A percentile compares a stretch with the other conserved stretches of the same genome.
phyloP scores from a whole-genome alignment of 2,113 vertebrate species.

The Phylloscopus trochiloides region DNA sequence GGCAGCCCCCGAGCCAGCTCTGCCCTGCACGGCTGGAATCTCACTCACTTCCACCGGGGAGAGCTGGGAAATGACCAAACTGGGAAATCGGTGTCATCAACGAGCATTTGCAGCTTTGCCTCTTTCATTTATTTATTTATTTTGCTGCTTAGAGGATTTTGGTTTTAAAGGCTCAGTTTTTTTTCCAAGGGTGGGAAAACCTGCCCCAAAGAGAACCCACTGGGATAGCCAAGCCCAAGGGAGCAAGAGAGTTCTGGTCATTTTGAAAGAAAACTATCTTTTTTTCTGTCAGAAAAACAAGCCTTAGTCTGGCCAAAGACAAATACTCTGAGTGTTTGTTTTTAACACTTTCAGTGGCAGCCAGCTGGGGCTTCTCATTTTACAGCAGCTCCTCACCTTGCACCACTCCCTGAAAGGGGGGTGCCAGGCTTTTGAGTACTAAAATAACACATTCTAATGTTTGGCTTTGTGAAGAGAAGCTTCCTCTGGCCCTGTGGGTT shows the following conservation, averaged over 20 bases:
- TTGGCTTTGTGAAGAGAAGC: not conserved
- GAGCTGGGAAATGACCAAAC: slow-evolving; percentile 1
- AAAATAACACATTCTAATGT: not conserved
- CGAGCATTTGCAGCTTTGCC: not conserved
- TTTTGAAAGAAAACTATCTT: slow-evolving; percentile 2
- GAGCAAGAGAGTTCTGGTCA: not conserved
- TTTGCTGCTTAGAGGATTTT: not conserved
- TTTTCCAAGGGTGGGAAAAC: not conserved
- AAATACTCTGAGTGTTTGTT: not conserved
- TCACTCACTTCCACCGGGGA: not conserved
- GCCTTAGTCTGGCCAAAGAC: not conserved
- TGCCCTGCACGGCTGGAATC: not conserved
- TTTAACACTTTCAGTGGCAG: not conserved
- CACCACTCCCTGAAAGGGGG: not conserved
- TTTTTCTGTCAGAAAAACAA: slow-evolving; percentile 9
- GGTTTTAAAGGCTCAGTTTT: not conserved
- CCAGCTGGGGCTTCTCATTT: not conserved
- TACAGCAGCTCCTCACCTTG: not conserved
- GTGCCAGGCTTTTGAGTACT: not conserved
- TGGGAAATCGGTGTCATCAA: not conserved
- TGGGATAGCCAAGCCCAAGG: fast-evolving
- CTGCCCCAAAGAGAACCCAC: fast-evolving
- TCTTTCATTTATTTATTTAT: not conserved
- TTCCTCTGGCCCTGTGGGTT: not conserved
- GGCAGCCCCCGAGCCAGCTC: not conserved